Percentiles rank a stretch among this genome's conserved stretches.
Evolutionary conservation across 2,113 vertebrate genomes (phyloP).

Genomic region (Merops nubicus): DNA sequence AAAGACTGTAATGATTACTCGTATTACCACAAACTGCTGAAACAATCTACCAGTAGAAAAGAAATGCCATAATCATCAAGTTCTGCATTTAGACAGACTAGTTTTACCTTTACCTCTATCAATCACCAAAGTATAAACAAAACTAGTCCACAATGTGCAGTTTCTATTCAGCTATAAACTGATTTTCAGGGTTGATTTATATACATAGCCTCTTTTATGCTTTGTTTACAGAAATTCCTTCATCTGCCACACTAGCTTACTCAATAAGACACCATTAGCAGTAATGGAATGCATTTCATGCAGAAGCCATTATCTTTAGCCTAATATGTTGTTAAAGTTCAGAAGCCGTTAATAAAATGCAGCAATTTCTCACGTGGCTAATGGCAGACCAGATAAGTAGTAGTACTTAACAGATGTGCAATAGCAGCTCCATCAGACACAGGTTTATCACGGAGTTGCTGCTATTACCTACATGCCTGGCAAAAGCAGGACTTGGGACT

Average conservation of each 20-base stretch:
- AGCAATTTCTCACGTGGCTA: conserved; percentile 30
- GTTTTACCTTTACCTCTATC: neutral
- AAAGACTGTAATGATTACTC: neutral
- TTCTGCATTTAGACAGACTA: neutral
- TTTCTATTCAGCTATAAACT: neutral
- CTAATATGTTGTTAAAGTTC: conserved; percentile 51
- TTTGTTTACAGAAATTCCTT: conserved; percentile 21
- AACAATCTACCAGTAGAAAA: neutral
- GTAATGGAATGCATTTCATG: neutral
- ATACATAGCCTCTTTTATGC: neutral
- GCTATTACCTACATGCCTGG: neutral
- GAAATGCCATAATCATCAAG: neutral
- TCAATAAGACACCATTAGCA: neutral
- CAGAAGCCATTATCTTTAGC: conserved; percentile 32
- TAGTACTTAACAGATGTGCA: conserved; percentile 31
- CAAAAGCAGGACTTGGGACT: neutral
- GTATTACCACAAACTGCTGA: neutral
- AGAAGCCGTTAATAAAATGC: conserved; percentile 56
- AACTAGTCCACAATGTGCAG: neutral
- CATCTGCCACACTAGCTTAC: neutral
- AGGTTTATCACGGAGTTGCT: neutral
- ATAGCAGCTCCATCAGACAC: neutral
- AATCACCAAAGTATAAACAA: neutral
- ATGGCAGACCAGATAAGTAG: conserved; percentile 14
- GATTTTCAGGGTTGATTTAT: conserved; percentile 1